Evolutionary conservation across 2,888 invertebrate genomes (phyloP).

Genomic region (Scaptomyza flava): DNA sequence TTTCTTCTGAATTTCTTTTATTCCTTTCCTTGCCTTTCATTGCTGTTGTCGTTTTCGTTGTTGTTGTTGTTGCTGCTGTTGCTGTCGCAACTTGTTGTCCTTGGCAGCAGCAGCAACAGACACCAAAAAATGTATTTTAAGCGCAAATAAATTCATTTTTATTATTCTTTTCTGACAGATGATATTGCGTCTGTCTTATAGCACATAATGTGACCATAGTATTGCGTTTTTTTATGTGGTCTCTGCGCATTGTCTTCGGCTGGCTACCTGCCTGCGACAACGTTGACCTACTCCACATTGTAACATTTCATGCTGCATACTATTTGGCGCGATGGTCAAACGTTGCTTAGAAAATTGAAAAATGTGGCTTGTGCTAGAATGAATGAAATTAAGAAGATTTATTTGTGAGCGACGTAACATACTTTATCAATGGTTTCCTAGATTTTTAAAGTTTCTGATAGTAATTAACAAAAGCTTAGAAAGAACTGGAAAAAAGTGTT

Average conservation of each 20-base stretch:
- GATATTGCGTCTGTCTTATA: constrained; percentile 56
- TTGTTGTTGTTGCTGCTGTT: background rate
- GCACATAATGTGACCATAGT: constrained; percentile 35
- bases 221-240: constrained; percentile 16
- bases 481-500: background rate
- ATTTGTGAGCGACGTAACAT: no score
- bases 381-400: no score
- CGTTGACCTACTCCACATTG: constrained; percentile 32
- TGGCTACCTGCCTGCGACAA: constrained; percentile 9
- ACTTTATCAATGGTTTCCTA: background rate
- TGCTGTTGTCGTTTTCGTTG: background rate
- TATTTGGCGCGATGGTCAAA: constrained; percentile 34
- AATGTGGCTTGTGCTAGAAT: background rate
- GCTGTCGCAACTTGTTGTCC: constrained; percentile 70
- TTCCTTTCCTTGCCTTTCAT: constrained; percentile 4
- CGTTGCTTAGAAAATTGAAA: background rate
- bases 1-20: constrained; percentile 43
- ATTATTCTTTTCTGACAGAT: constrained; percentile 73
- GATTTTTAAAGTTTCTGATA: background rate
- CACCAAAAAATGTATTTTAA: constrained; percentile 39
- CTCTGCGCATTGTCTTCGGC: constrained; percentile 7
- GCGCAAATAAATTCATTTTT: constrained; percentile 76
- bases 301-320: constrained; percentile 16
- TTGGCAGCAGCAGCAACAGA: constrained; percentile 33
- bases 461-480: background rate